phyloP scores from a whole-genome alignment of 2,113 vertebrate genomes.

The Crotophaga sulcirostris region DNA sequence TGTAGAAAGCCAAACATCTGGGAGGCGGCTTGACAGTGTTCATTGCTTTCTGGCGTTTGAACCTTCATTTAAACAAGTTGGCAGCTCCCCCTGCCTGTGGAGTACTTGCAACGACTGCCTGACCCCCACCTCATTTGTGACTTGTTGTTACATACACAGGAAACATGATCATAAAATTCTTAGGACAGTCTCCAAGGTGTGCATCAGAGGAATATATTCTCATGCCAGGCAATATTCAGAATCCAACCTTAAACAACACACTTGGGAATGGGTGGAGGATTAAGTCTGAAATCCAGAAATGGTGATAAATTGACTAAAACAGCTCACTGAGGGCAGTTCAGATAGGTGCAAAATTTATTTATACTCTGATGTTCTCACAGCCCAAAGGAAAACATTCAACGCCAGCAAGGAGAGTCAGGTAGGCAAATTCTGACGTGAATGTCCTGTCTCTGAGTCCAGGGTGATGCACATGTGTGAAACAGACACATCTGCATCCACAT shows the following conservation, averaged over 20 bases:
- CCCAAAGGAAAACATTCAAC: background rate
- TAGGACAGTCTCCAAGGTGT: background rate
- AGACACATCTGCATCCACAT: background rate
- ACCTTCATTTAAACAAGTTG: background rate
- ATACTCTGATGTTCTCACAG: background rate
- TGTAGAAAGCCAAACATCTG: constrained; percentile 59
- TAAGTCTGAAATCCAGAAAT: background rate
- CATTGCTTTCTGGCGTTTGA: constrained; percentile 18
- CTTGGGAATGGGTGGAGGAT: background rate
- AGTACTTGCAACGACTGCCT: background rate
- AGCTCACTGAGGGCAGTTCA: background rate
- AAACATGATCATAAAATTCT: background rate
- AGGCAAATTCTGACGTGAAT: background rate
- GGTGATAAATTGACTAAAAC: background rate
- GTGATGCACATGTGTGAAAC: background rate
- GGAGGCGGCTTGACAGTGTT: constrained; percentile 3
- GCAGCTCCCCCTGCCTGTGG: background rate
- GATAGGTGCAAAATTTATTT: background rate
- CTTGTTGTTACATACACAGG: background rate
- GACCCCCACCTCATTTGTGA: background rate
- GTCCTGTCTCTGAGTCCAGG: background rate
- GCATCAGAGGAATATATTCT: background rate
- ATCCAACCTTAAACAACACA: background rate
- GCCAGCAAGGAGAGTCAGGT: background rate
- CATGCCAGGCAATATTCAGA: background rate